These are phyloP conservation scores for Lasioglossum figueresi DNA, from an alignment of 2,888 invertebrate genomes.

Conservation along the genomic window DNA sequence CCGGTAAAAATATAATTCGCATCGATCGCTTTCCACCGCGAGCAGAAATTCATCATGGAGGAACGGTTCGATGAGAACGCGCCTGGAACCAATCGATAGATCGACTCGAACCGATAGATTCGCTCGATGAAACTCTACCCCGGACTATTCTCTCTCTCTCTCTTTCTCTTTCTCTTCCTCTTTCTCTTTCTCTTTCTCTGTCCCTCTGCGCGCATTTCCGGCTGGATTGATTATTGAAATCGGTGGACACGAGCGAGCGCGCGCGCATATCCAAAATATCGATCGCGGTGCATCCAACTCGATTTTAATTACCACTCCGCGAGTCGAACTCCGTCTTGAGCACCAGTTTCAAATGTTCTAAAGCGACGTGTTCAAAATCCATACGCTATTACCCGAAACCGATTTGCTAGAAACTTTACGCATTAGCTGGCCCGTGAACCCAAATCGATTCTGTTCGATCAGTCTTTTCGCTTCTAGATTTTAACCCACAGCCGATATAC, in stretches of 20 bases:
- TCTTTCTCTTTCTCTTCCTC: not conserved
- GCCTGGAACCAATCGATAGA: not conserved
- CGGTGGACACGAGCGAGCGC: slow-evolving; percentile 1
- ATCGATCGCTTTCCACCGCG: slow-evolving; percentile 27
- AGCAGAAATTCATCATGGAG: slow-evolving; percentile 11
- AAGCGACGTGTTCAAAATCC: slow-evolving; percentile 5
- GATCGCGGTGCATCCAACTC: slow-evolving; percentile 20
- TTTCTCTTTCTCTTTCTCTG: not conserved
- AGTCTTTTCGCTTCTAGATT: not conserved
- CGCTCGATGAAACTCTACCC: slow-evolving; percentile 8
- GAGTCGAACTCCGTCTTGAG: not conserved
- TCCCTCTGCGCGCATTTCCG: slow-evolving; percentile 12
- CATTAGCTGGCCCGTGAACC: not conserved
- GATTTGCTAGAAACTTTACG: not conserved
- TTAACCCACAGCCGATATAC: not conserved
- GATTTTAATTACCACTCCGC: slow-evolving; percentile 22
- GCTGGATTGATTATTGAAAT: slow-evolving; percentile 25
- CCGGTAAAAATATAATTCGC: slow-evolving; percentile 43
- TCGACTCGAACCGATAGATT: slow-evolving; percentile 16
- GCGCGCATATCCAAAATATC: slow-evolving; percentile 16
- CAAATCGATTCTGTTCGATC: not conserved
- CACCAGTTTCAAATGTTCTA: not conserved
- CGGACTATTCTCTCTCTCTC: not conserved
- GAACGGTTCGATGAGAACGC: not conserved
- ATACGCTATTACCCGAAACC: not conserved